Evolutionary conservation across 1,140 invertebrate genomes (phyloP).

Genomic region (Lucilia cuprina): DNA sequence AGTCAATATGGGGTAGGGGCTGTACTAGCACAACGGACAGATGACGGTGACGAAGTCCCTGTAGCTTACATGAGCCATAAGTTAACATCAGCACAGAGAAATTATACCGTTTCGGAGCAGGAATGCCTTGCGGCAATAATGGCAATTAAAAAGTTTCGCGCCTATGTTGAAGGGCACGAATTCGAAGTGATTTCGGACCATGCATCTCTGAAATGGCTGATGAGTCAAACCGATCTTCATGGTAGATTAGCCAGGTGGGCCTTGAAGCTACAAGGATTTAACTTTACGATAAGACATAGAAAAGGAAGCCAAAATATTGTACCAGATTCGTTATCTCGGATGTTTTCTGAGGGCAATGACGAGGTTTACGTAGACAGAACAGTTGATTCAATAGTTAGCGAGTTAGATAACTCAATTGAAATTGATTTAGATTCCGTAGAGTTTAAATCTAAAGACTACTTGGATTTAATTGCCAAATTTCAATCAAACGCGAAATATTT

Average conservation of each 20-base stretch:
- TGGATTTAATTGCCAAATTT: background rate
- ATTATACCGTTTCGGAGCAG: background rate
- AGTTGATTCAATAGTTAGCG: background rate
- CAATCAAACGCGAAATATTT: background rate
- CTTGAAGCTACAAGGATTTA: constrained; percentile 42
- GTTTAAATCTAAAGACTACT: constrained; percentile 1
- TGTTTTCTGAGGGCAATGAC: background rate
- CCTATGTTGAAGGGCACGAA: constrained; percentile 35
- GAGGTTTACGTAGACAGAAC: background rate
- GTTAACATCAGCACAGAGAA: background rate
- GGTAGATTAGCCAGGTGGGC: constrained; percentile 50
- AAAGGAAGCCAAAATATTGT: constrained; percentile 28
- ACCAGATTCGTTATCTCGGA: constrained; percentile 40
- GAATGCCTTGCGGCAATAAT: constrained; percentile 10
- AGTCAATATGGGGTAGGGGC: background rate
- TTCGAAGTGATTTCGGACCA: constrained; percentile 58
- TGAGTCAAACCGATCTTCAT: constrained; percentile 56
- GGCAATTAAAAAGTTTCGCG: constrained; percentile 20
- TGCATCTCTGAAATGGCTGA: constrained; percentile 45
- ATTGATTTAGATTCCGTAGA: constrained; percentile 26
- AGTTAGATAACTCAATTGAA: background rate
- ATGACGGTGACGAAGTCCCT: background rate
- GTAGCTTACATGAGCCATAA: background rate
- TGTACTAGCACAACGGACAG: background rate
- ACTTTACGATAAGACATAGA: constrained; percentile 4